phyloP scores from a whole-genome alignment of 35 echinoderm and acorn worm genomes.

The Holothuria glaberrima region DNA sequence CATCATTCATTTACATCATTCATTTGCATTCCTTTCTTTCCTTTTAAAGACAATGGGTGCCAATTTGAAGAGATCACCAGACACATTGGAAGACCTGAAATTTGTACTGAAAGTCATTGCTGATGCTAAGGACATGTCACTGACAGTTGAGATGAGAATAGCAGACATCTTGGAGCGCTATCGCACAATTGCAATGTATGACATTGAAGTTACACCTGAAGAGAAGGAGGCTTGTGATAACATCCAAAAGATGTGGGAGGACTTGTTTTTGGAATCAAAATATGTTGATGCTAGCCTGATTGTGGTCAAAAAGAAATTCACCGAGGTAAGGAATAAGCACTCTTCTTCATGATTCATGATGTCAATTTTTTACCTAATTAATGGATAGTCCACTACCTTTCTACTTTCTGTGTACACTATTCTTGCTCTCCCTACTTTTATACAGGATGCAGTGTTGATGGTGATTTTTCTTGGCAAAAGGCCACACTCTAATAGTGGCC shows the following conservation, averaged over 20 bases:
- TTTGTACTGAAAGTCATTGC: slow-evolving; percentile 96
- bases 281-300: slow-evolving; percentile 97
- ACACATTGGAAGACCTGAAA: slow-evolving; percentile 97
- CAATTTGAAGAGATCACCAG: slow-evolving; percentile 87
- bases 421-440: too few species aligned
- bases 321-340: slow-evolving; percentile 78
- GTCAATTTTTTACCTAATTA: neutral
- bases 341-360: neutral
- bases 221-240: slow-evolving; percentile 80
- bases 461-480: too few species aligned
- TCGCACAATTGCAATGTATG: slow-evolving; percentile 92
- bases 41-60: slow-evolving; percentile 63
- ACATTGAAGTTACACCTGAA: slow-evolving; percentile 75
- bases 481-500: too few species aligned
- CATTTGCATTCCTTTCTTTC: too few species aligned
- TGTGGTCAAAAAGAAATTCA: slow-evolving; percentile 99
- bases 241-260: slow-evolving; percentile 89
- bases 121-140: slow-evolving; percentile 92
- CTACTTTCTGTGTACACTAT: neutral
- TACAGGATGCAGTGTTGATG: too few species aligned
- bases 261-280: slow-evolving; percentile 92
- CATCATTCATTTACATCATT: too few species aligned
- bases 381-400: neutral
- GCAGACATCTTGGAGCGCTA: slow-evolving; percentile 94
- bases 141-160: slow-evolving; percentile 93